These are phyloP conservation scores for Dendrophyllia cribrosa DNA, from an alignment of 64 coral and sea anemone species.

Conservation along the genomic window DNA sequence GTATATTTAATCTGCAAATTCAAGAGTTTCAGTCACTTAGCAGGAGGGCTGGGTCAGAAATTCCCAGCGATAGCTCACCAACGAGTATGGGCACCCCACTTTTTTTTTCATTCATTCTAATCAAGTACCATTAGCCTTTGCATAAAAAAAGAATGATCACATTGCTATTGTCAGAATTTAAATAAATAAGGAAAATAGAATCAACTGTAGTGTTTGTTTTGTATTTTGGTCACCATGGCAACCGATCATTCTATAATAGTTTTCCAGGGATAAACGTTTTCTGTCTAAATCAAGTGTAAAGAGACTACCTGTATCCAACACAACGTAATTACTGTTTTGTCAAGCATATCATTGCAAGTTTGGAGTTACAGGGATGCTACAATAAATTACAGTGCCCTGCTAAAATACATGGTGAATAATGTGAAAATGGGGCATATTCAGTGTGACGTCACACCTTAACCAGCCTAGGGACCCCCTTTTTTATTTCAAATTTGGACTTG, in stretches of 20 bases:
- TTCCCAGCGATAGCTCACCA: slow-evolving; percentile 7
- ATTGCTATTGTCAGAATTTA: slow-evolving; percentile 48
- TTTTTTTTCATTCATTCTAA: slow-evolving; percentile 54
- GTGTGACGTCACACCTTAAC: neutral
- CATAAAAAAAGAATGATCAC: slow-evolving; percentile 42
- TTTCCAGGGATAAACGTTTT: slow-evolving; percentile 42
- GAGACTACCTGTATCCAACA: slow-evolving; percentile 18
- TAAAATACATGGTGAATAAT: neutral
- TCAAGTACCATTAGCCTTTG: slow-evolving; percentile 43
- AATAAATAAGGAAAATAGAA: slow-evolving; percentile 44
- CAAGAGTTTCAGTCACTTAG: neutral
- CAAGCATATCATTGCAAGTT: slow-evolving; percentile 9
- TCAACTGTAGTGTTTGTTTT: slow-evolving; percentile 31
- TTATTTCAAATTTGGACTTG: no score
- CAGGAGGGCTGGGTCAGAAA: slow-evolving; percentile 1
- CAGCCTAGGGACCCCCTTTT: neutral
- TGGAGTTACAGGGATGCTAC: slow-evolving; percentile 38
- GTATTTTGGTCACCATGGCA: slow-evolving; percentile 26
- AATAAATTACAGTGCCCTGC: slow-evolving; percentile 20
- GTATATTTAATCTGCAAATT: slow-evolving; percentile 44
- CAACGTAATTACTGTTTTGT: neutral
- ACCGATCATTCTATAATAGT: slow-evolving; percentile 15
- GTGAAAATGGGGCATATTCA: no score
- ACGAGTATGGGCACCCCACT: slow-evolving; percentile 16
- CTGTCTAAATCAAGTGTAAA: slow-evolving; percentile 47